Evolutionary conservation across 2,113 vertebrate genomes (phyloP).

Genomic region (Hypomesus transpacificus): DNA sequence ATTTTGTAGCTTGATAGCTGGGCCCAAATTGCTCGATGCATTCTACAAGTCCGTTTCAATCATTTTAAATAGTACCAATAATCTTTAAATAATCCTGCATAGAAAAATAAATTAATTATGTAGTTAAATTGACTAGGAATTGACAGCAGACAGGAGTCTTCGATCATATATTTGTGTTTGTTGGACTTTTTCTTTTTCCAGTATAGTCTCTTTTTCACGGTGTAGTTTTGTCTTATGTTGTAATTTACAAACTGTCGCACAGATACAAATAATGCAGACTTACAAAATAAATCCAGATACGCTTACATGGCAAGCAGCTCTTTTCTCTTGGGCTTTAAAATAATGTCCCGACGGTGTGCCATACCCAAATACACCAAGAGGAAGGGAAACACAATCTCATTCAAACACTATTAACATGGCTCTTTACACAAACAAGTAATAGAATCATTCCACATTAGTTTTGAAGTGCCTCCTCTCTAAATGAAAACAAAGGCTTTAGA

Average conservation of each 20-base stretch:
- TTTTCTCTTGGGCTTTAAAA: slow-evolving; percentile 74
- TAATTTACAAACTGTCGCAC: slow-evolving; percentile 99
- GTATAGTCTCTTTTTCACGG: slow-evolving; percentile 24
- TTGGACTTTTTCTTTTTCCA: slow-evolving; percentile 24
- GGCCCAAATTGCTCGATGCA: slow-evolving; percentile 51
- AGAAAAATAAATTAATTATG: slow-evolving; percentile 82
- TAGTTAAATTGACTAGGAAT: slow-evolving; percentile 68
- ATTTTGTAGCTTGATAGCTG: slow-evolving; percentile 44
- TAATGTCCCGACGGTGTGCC: slow-evolving; percentile 67
- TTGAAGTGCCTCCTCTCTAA: slow-evolving; percentile 39
- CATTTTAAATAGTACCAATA: slow-evolving; percentile 69
- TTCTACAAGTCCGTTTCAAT: slow-evolving; percentile 39
- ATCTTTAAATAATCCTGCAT: slow-evolving; percentile 77
- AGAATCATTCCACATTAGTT: slow-evolving; percentile 57
- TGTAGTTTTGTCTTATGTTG: slow-evolving; percentile 59
- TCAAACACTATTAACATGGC: slow-evolving; percentile 74
- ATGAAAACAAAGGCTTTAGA: not conserved
- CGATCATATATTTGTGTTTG: slow-evolving; percentile 38
- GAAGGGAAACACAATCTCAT: slow-evolving; percentile 73
- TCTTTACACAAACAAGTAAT: slow-evolving; percentile 74
- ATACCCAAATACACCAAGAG: slow-evolving; percentile 65
- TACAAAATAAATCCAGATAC: slow-evolving; percentile 99
- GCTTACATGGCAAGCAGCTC: slow-evolving; percentile 99
- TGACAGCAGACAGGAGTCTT: slow-evolving; percentile 63
- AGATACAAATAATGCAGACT: slow-evolving; percentile 96